Conservation (phyloP, 1,140 invertebrate species). For the Ceratosolen fusciceps region DNA sequence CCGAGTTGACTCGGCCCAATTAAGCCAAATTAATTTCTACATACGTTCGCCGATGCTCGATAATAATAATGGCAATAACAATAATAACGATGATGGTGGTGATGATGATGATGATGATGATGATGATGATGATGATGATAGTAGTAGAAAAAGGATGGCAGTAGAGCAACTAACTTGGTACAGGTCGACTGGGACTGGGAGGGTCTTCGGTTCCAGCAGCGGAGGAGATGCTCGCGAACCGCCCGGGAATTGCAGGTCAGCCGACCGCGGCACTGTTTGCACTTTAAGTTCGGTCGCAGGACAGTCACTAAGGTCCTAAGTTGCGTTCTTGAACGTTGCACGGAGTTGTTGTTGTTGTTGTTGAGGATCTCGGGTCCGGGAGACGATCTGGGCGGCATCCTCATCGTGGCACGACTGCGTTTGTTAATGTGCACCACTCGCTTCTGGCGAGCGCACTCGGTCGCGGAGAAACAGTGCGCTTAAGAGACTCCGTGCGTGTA, state of each 20-base stretch:
- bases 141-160: background rate
- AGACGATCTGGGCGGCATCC: conserved; percentile 13
- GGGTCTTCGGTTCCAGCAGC: background rate
- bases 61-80: too few species aligned
- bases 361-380: background rate
- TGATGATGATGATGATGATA: too few species aligned
- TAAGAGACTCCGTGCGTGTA: background rate
- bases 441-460: background rate
- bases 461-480: background rate
- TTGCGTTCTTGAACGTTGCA: too few species aligned
- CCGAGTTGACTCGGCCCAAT: too few species aligned
- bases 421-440: background rate
- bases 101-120: too few species aligned
- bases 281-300: background rate
- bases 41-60: too few species aligned
- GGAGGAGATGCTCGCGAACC: conserved; percentile 6
- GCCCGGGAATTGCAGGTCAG: background rate
- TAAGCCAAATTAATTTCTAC: too few species aligned
- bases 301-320: background rate
- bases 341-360: too few species aligned
- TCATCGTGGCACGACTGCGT: background rate
- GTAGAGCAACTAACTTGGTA: conserved; percentile 23
- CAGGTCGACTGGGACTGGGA: background rate
- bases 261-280: conserved; percentile 22
- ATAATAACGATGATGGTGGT: too few species aligned